A percentile compares a stretch with the other conserved stretches of the same genome.
These are phyloP conservation scores for Acleris emargana DNA, from an alignment of 2,888 invertebrate species.

Conservation along the genomic window DNA sequence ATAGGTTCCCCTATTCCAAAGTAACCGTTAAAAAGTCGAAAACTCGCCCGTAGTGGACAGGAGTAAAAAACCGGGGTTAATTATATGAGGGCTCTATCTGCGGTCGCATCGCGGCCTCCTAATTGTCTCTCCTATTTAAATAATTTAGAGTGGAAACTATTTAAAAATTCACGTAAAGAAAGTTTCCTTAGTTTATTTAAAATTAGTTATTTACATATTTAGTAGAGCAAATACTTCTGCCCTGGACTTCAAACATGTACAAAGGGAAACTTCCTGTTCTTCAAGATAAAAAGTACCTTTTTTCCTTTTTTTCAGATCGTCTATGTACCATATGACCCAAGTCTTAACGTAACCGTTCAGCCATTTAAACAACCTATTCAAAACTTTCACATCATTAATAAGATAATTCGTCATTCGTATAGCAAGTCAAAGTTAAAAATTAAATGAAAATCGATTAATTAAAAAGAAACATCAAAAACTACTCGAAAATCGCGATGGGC, in stretches of 20 bases:
- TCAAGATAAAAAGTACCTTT: too few species aligned
- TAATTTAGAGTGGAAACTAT: constrained; percentile 58
- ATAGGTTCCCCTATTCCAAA: constrained; percentile 51
- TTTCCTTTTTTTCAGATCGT: too few species aligned
- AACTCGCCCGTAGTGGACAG: constrained; percentile 50
- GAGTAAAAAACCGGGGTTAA: constrained; percentile 59
- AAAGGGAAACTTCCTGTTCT: too few species aligned
- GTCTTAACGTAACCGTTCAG: too few species aligned
- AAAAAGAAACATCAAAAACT: constrained; percentile 8
- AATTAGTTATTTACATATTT: too few species aligned
- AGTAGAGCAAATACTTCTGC: too few species aligned
- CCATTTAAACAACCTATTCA: too few species aligned
- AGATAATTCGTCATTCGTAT: too few species aligned
- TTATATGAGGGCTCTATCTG: constrained; percentile 70
- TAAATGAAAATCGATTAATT: not conserved
- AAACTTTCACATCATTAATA: too few species aligned
- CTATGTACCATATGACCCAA: too few species aligned
- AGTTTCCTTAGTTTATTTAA: not conserved
- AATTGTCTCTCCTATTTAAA: constrained; percentile 72
- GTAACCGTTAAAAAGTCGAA: constrained; percentile 64
- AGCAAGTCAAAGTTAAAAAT: too few species aligned
- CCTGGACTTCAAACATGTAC: too few species aligned
- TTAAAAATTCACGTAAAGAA: constrained; percentile 49
- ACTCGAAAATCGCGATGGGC: constrained; percentile 13
- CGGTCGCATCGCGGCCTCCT: constrained; percentile 57